Evolutionary conservation across 2,888 invertebrate species (phyloP), one percentile per base, ranked within the genome.

Genomic region (Ashinkailepas kermadecensis): DNA sequence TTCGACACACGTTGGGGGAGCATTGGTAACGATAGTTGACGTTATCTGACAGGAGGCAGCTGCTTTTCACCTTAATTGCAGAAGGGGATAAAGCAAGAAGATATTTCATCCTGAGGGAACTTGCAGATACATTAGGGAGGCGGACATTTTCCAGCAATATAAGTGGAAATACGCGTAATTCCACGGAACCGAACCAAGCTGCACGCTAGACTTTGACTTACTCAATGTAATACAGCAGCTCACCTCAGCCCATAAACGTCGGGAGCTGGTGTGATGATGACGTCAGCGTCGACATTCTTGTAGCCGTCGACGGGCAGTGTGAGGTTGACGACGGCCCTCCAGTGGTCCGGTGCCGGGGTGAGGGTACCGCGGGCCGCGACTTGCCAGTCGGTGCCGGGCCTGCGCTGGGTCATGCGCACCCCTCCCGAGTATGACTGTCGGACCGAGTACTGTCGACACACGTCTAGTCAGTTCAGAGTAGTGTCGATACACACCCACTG

Each of bases 291-390:
- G 18, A 74, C 56, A 3, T 18, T 21, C 74, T 74, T 74, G 74
- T 74, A 74, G 54, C 74, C 74, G 9, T 74, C 74, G 9, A 74
- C 56, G 54, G 74, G 74, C 74, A 74, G 54, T 9, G 74, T 74
- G 54, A 74, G 56, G 74, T 74, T 74, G 56, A 74, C 54, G 2
- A 23, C 10, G 10, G 21, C 54, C 18, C 10, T 3, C 54, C 54
- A 54, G 54, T 23, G 10, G 21, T 18, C 56, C 0, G 18, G 0
- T 21, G 3, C 0, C 54, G 74, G 21, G 10, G 74, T 54, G 21
- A 74, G 56, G 18, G 15, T 12, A 7, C 56, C 74, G 54, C 56
- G 74, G 9, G 56, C 74, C 2, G 74, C 56, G 21, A 74, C 21
- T 21, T 74, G 23, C 56, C 54, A 54, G 23, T 74, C 74, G 18